Percentiles rank a stretch among this genome's conserved stretches.
Conservation (phyloP, 2,797 vertebrate genomes). For the Sylvia borin region DNA sequence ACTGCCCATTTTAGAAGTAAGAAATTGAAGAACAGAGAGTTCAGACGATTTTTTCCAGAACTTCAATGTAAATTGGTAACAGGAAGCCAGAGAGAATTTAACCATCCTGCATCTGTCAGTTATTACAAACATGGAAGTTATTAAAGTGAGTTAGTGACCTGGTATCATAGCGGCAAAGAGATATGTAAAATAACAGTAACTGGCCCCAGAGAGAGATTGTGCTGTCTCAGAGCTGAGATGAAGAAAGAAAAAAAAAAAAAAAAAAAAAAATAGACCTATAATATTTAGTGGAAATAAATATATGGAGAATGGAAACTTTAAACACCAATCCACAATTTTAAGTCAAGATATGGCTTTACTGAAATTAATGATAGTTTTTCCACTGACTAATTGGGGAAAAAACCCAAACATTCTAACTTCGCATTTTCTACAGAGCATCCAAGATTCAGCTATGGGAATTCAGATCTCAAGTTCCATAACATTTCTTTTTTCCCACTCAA, state of each 20-base stretch:
- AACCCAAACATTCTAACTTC: neutral
- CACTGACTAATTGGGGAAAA: neutral
- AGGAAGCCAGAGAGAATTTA: neutral
- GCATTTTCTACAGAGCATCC: neutral
- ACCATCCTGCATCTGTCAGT: neutral
- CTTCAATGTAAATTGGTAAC: neutral
- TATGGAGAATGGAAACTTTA: neutral
- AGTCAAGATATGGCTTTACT: neutral
- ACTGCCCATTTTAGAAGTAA: neutral
- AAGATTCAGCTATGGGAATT: neutral
- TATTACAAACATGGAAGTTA: neutral
- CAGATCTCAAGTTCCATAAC: neutral
- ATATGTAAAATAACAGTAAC: neutral
- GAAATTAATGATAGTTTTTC: neutral
- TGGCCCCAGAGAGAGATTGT: neutral
- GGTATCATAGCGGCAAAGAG: neutral
- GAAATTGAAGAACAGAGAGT: neutral
- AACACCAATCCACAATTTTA: neutral
- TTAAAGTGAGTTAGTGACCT: neutral
- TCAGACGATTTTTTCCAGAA: neutral
- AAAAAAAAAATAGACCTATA: neutral
- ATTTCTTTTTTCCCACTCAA: neutral
- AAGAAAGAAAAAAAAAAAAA: neutral
- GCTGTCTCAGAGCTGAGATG: neutral
- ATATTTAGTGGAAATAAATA: neutral